A percentile compares a stretch with the other conserved stretches of the same genome.
These are phyloP conservation scores for Oligia fasciuncula DNA, from an alignment of 2,888 invertebrate species.

Conservation along the genomic window DNA sequence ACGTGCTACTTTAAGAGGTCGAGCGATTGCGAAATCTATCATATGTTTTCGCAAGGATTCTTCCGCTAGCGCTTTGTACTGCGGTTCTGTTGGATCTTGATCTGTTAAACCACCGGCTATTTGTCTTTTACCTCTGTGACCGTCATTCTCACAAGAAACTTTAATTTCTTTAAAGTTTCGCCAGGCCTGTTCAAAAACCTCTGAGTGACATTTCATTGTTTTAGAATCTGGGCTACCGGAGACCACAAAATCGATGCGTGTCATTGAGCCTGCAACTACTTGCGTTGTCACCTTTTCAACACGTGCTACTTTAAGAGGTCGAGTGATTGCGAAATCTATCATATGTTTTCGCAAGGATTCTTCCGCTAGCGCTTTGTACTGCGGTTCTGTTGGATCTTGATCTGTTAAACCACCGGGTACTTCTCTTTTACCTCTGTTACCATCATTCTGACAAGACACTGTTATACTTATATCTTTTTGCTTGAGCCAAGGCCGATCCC, in stretches of 20 bases:
- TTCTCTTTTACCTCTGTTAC: neutral
- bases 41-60: constrained; percentile 63
- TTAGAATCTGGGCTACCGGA: neutral
- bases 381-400: constrained; percentile 5
- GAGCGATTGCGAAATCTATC: constrained; percentile 27
- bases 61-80: constrained; percentile 61
- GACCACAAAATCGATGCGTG: constrained; percentile 15
- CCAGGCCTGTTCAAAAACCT: constrained; percentile 13
- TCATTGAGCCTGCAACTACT: neutral
- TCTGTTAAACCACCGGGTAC: accelerated
- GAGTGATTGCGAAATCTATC: constrained; percentile 12
- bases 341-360: constrained; percentile 64
- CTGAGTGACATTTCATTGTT: constrained; percentile 65
- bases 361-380: constrained; percentile 51
- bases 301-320: constrained; percentile 38
- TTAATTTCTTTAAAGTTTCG: constrained; percentile 17
- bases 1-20: constrained; percentile 40
- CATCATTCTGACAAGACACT: constrained; percentile 8
- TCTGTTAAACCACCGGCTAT: constrained; percentile 37
- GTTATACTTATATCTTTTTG: neutral
- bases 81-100: constrained; percentile 43
- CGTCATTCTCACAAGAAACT: constrained; percentile 2
- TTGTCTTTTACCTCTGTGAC: constrained; percentile 36
- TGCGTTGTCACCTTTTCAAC: constrained; percentile 65
- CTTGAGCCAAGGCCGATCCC: constrained; percentile 46